Percentiles rank a stretch among this genome's conserved stretches.
Evolutionary conservation across 2,888 invertebrate species (phyloP).

Genomic region (Agonopterix alstromeriana): DNA sequence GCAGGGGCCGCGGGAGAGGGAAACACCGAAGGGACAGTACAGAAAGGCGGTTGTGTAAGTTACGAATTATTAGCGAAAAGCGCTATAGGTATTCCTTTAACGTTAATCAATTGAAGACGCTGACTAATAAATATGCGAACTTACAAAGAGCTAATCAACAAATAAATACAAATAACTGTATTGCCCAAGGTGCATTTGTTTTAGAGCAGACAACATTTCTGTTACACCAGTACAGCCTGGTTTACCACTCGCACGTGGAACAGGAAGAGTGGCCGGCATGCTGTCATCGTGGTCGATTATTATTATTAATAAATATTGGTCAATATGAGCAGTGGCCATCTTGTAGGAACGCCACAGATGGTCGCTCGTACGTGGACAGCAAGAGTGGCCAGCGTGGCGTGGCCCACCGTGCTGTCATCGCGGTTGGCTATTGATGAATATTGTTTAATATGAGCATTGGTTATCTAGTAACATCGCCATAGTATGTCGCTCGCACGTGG

Average conservation of each 20-base stretch:
- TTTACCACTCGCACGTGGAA: too few species aligned
- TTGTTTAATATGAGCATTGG: too few species aligned
- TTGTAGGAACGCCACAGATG: neutral
- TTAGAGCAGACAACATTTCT: too few species aligned
- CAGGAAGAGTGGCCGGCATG: constrained; percentile 54
- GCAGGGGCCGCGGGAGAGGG: constrained; percentile 16
- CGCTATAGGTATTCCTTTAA: too few species aligned
- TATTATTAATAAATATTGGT: constrained; percentile 58
- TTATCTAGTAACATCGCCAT: too few species aligned
- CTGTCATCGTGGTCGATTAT: constrained; percentile 35
- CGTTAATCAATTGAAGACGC: too few species aligned
- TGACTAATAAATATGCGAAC: too few species aligned
- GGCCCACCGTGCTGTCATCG: constrained; percentile 58
- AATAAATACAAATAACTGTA: too few species aligned
- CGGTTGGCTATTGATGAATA: constrained; percentile 62
- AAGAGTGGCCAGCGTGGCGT: constrained; percentile 46
- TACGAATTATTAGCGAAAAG: constrained; percentile 11
- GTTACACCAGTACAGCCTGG: too few species aligned
- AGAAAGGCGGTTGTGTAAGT: constrained; percentile 26
- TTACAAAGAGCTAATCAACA: too few species aligned
- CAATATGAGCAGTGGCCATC: constrained; percentile 26
- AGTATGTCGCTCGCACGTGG: constrained; percentile 16
- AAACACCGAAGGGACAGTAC: constrained; percentile 47
- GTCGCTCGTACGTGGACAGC: constrained; percentile 30
- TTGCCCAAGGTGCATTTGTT: too few species aligned